A percentile compares a stretch with the other conserved stretches of the same genome.
These are phyloP conservation scores for Stigmatopora argus DNA, from an alignment of 2,113 vertebrate species.

Conservation along the genomic window DNA sequence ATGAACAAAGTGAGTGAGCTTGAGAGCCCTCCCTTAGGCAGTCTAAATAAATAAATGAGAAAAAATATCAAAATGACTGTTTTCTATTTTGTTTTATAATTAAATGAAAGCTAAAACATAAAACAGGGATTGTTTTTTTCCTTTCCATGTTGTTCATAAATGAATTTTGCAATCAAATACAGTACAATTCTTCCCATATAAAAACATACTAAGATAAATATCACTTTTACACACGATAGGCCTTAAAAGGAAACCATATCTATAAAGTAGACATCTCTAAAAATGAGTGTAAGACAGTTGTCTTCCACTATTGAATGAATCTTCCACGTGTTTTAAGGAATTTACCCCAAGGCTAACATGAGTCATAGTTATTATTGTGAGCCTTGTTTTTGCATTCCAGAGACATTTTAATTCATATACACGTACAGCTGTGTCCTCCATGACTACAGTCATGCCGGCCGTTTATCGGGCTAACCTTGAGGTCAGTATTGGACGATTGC, in stretches of 20 bases:
- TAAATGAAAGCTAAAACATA: too few relatives aligned
- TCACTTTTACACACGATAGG: background rate
- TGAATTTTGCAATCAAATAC: background rate
- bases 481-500: constrained; percentile 26
- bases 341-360: background rate
- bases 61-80: too few relatives aligned
- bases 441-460: background rate
- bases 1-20: too few relatives aligned
- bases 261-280: background rate
- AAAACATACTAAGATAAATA: background rate
- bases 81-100: too few relatives aligned
- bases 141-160: too few relatives aligned
- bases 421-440: background rate
- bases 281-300: background rate
- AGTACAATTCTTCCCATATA: too few relatives aligned
- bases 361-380: background rate
- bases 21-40: too few relatives aligned
- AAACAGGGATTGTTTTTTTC: too few relatives aligned
- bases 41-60: too few relatives aligned
- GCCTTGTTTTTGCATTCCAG: too few relatives aligned
- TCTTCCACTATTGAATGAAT: background rate
- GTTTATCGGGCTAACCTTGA: constrained; percentile 13
- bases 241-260: background rate
- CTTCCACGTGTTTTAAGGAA: background rate
- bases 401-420: background rate